These are phyloP conservation scores for Meloidogyne floridensis DNA, from an alignment of 1,140 invertebrate species.

Conservation along the genomic window DNA sequence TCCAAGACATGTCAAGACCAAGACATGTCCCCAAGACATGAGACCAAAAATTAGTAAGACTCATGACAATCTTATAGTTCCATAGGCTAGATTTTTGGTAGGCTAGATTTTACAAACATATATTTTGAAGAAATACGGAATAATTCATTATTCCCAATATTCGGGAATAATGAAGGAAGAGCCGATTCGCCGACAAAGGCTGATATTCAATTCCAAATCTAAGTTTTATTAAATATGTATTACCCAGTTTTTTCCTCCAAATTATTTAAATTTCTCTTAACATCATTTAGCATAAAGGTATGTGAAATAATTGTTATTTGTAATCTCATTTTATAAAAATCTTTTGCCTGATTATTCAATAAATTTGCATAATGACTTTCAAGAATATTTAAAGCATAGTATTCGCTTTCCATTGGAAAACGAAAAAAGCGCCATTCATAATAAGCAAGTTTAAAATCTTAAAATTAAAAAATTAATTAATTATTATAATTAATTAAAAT, in stretches of 20 bases:
- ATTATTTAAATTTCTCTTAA: background rate
- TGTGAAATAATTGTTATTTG: slow-evolving; percentile 1
- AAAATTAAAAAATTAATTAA: background rate
- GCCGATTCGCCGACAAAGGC: too few species aligned
- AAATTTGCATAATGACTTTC: background rate
- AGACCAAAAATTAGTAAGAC: too few species aligned
- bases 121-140: too few species aligned
- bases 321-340: slow-evolving; percentile 7
- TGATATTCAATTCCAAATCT: too few species aligned
- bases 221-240: background rate
- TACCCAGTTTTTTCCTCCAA: background rate
- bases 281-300: background rate
- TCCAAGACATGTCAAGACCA: too few species aligned
- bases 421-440: background rate
- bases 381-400: background rate
- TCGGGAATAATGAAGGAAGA: too few species aligned
- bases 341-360: background rate
- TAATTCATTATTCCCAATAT: too few species aligned
- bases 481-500: background rate
- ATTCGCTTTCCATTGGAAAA: background rate
- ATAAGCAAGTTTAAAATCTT: background rate
- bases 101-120: too few species aligned
- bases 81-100: background rate
- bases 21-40: too few species aligned
- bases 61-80: too few species aligned